These are phyloP conservation scores for Corydoras maculifer DNA, from an alignment of 2,113 vertebrate genomes.

Conservation along the genomic window DNA sequence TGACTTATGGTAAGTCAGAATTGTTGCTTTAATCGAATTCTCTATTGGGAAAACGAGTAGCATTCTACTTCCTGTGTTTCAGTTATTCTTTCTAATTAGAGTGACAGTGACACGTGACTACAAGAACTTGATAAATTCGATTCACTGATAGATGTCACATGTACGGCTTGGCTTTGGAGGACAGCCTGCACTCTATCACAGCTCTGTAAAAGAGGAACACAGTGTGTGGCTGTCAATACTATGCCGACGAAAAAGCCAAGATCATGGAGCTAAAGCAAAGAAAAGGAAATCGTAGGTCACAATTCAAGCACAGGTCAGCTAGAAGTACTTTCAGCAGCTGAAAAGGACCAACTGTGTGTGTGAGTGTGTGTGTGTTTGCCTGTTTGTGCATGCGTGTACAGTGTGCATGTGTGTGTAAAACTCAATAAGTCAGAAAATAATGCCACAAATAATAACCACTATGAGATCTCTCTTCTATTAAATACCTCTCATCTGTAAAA, in stretches of 20 bases:
- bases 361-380: not conserved
- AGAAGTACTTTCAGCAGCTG: conserved; percentile 11
- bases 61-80: too few relatives aligned
- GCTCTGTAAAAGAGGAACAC: not conserved
- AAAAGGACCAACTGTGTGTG: not conserved
- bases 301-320: conserved; percentile 22
- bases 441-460: conserved; percentile 21
- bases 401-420: not conserved
- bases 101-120: not conserved
- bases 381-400: too few relatives aligned
- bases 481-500: conserved; percentile 17
- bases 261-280: conserved; percentile 12
- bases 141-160: not conserved
- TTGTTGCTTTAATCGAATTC: too few relatives aligned
- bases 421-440: not conserved
- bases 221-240: not conserved
- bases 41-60: too few relatives aligned
- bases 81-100: too few relatives aligned
- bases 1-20: too few relatives aligned
- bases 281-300: conserved; percentile 12
- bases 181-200: not conserved
- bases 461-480: conserved; percentile 18
- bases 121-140: not conserved
- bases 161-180: not conserved
- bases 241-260: not conserved